phyloP scores from a whole-genome alignment of 92 coral and sea anemone species.

The Bergia sp. region DNA sequence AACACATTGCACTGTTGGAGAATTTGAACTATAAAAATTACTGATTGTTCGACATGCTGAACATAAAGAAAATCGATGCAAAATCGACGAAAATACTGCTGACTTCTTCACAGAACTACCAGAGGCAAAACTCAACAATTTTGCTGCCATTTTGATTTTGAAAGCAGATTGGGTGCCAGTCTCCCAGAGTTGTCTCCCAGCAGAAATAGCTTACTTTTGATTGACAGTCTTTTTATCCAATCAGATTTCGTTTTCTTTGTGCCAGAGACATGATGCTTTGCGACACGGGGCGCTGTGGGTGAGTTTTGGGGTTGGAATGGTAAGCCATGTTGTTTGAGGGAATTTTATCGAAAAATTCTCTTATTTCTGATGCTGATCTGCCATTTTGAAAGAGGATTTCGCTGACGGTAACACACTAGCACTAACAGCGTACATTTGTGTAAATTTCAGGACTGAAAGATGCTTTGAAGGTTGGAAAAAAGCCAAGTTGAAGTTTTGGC shows the following conservation, averaged over 20 bases:
- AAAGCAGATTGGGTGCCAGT: conserved; percentile 18
- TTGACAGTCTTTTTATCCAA: conserved; percentile 76
- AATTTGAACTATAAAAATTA: not conserved
- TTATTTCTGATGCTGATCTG: conserved; percentile 59
- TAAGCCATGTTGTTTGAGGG: conserved; percentile 84
- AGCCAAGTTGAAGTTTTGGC: conserved; percentile 54
- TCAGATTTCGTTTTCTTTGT: conserved; percentile 43
- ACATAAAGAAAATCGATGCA: conserved; percentile 12
- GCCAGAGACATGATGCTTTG: conserved; percentile 42
- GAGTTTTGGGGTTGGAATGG: conserved; percentile 64
- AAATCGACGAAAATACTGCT: not conserved
- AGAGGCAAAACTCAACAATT: not conserved
- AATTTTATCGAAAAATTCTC: conserved; percentile 59
- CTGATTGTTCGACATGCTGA: not conserved
- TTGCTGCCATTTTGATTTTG: conserved; percentile 60
- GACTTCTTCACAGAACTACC: not conserved
- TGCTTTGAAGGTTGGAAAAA: conserved; percentile 58
- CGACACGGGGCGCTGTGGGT: conserved; percentile 70
- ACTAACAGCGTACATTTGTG: conserved; percentile 77
- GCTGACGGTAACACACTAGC: conserved; percentile 76
- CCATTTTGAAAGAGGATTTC: conserved; percentile 74
- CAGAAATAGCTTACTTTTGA: conserved; percentile 43
- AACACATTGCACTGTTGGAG: not conserved
- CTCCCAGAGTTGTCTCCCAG: conserved; percentile 16
- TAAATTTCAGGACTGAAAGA: conserved; percentile 82